Percentiles rank a stretch among this genome's conserved stretches.
phyloP scores from a whole-genome alignment of 1,140 invertebrate genomes.

The Sitobion miscanthi region DNA sequence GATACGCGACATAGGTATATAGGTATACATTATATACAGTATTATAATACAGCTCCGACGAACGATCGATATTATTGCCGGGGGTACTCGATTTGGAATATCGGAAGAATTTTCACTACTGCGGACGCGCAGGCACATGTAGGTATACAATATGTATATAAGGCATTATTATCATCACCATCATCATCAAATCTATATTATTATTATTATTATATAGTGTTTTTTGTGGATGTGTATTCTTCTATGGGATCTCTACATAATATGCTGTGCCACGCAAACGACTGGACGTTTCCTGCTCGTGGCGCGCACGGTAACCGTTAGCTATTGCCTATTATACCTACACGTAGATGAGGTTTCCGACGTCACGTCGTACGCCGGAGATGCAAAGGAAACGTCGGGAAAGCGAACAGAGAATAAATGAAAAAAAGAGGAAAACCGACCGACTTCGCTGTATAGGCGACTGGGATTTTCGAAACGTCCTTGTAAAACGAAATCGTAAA shows the following conservation, averaged over 20 bases:
- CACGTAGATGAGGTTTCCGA: not conserved
- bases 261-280: not conserved
- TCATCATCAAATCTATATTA: not conserved
- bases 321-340: not conserved
- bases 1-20: not conserved
- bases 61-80: slow-evolving; percentile 28
- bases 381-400: not conserved
- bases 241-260: not conserved
- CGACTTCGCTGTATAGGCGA: not conserved
- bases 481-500: slow-evolving; percentile 9
- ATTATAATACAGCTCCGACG: not conserved
- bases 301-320: not conserved
- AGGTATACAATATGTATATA: not conserved
- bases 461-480: not conserved
- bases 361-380: not conserved
- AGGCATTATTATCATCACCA: not conserved
- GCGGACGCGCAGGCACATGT: not conserved
- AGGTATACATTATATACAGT: not conserved
- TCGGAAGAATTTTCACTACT: not conserved
- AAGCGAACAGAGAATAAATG: not conserved
- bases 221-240: not conserved
- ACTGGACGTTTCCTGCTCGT: not conserved
- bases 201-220: not conserved
- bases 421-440: not conserved
- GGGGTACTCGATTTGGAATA: slow-evolving; percentile 21